phyloP scores from a whole-genome alignment of 2,888 invertebrate species.

The Eueremaeus valkanovi region DNA sequence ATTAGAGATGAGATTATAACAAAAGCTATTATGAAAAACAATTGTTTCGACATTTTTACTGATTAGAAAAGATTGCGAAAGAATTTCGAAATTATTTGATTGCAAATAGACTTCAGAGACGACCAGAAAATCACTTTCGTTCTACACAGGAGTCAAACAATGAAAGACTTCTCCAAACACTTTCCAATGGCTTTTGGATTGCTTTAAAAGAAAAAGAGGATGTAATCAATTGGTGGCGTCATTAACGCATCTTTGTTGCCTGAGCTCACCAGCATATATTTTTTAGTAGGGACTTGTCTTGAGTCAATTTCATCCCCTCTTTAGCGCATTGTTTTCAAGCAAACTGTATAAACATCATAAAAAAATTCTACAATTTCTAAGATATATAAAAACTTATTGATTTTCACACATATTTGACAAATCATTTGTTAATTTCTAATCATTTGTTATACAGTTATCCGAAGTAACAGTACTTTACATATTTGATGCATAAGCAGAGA shows the following conservation, averaged over 20 bases:
- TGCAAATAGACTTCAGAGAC: not conserved
- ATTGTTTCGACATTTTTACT: not conserved
- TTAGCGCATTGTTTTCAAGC: too few relatives aligned
- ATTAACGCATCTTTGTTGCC: constrained; percentile 4
- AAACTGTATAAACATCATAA: too few relatives aligned
- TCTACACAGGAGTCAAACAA: not conserved
- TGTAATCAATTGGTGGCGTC: constrained; percentile 8
- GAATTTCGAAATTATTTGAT: not conserved
- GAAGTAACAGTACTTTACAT: too few relatives aligned
- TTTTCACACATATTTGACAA: too few relatives aligned
- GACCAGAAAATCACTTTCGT: not conserved
- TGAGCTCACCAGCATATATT: too few relatives aligned
- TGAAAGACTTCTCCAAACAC: not conserved
- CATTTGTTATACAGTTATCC: too few relatives aligned
- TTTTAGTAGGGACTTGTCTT: too few relatives aligned
- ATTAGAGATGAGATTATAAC: not conserved
- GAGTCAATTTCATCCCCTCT: too few relatives aligned
- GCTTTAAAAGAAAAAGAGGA: not conserved
- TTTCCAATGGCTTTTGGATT: not conserved
- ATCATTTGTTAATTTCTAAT: too few relatives aligned
- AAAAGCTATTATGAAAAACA: not conserved
- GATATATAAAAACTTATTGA: too few relatives aligned
- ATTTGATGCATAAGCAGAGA: too few relatives aligned
- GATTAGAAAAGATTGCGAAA: not conserved
- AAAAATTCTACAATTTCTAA: too few relatives aligned